phyloP scores from a whole-genome alignment of 2,888 invertebrate species.

The Gastrophysa polygoni region DNA sequence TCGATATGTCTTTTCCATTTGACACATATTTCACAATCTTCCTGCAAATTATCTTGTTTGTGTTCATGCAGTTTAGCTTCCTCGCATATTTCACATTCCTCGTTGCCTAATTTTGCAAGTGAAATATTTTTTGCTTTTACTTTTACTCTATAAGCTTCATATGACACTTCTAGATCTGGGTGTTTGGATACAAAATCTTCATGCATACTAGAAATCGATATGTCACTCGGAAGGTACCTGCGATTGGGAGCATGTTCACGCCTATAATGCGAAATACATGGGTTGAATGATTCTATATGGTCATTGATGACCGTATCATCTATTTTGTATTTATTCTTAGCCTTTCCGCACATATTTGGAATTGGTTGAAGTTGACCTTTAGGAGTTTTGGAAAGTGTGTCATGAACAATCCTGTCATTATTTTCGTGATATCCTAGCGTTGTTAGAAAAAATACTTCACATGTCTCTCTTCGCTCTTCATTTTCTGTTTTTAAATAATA shows the following conservation, averaged over 20 bases:
- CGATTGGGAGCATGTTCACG: slow-evolving; percentile 18
- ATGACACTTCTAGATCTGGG: slow-evolving; percentile 25
- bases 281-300: slow-evolving; percentile 20
- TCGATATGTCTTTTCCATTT: slow-evolving; percentile 23
- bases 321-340: slow-evolving; percentile 17
- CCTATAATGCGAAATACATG: slow-evolving; percentile 25
- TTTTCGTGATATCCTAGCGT: slow-evolving; percentile 23
- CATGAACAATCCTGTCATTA: slow-evolving; percentile 21
- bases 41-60: slow-evolving; percentile 26
- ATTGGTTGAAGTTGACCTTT: slow-evolving; percentile 13
- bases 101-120: too few relatives aligned
- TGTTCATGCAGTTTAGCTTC: too few relatives aligned
- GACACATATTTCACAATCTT: slow-evolving; percentile 18
- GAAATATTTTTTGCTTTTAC: too few relatives aligned
- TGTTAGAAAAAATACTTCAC: slow-evolving; percentile 23
- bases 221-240: slow-evolving; percentile 17
- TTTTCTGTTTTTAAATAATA: neutral
- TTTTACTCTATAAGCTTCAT: slow-evolving; percentile 29
- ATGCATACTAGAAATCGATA: slow-evolving; percentile 18
- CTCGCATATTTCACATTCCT: too few relatives aligned
- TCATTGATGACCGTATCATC: slow-evolving; percentile 9
- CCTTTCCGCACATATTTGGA: slow-evolving; percentile 13
- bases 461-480: slow-evolving; percentile 11
- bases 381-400: slow-evolving; percentile 19
- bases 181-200: slow-evolving; percentile 23